Conservation (phyloP, 2,113 vertebrate species). For the Mobula hypostoma region DNA sequence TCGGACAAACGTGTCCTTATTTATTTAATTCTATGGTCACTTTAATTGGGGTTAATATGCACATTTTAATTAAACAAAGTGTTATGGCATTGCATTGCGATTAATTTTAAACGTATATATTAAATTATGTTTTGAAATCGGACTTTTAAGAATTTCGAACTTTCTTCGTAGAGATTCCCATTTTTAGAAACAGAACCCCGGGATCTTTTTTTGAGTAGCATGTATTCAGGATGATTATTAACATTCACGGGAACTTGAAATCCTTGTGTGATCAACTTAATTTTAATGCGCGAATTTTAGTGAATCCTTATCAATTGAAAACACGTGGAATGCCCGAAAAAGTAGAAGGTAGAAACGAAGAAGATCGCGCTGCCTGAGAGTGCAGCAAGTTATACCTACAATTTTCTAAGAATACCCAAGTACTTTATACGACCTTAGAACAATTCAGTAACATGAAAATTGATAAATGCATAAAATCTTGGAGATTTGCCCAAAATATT, state of each 20-base stretch:
- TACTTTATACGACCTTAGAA: neutral
- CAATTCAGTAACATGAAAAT: neutral
- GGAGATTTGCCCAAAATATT: neutral
- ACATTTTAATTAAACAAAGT: no score
- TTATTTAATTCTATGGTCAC: neutral
- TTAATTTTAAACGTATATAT: neutral
- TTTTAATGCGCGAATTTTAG: neutral
- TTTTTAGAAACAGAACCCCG: no score
- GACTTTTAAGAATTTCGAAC: no score
- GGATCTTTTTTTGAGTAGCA: neutral
- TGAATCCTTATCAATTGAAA: neutral
- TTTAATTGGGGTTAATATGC: neutral
- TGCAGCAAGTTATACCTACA: neutral
- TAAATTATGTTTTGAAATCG: neutral
- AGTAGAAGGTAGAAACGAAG: neutral
- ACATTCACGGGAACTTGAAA: neutral
- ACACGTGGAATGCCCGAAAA: neutral
- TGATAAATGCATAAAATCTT: neutral
- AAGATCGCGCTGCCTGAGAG: neutral
- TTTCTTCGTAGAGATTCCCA: neutral
- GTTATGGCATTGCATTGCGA: neutral
- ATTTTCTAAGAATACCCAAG: neutral
- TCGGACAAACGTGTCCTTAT: no score
- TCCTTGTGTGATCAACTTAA: neutral
- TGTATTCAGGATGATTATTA: neutral